These are phyloP conservation scores for Holacanthus passer DNA, from an alignment of 2,113 vertebrate genomes.

Conservation along the genomic window DNA sequence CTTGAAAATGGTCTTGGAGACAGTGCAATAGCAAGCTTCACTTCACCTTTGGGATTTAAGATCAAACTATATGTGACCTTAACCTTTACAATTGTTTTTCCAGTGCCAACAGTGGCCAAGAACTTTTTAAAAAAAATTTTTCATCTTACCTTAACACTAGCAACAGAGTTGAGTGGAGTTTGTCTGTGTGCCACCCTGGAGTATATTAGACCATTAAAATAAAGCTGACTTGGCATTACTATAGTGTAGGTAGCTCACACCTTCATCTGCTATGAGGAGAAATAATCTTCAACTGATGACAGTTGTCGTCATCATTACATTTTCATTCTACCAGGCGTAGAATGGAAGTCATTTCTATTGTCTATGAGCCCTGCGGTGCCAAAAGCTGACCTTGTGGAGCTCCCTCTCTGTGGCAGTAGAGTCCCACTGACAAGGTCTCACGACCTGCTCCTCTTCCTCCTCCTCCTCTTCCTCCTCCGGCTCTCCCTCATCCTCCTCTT, in stretches of 20 bases:
- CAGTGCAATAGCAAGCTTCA: constrained; percentile 66
- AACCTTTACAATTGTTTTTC: constrained; percentile 39
- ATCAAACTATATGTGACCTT: constrained; percentile 41
- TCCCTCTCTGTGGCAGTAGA: constrained; percentile 78
- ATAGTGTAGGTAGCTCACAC: constrained; percentile 41
- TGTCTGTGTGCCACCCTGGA: constrained; percentile 21
- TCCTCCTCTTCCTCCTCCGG: constrained; percentile 27
- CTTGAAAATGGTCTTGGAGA: constrained; percentile 65
- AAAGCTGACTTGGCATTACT: constrained; percentile 60
- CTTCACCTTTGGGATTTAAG: constrained; percentile 37
- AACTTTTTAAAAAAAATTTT: constrained; percentile 6
- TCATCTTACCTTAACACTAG: constrained; percentile 6
- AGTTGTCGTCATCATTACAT: constrained; percentile 39
- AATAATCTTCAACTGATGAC: constrained; percentile 44
- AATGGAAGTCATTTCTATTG: constrained; percentile 44
- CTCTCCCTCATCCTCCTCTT: constrained; percentile 53
- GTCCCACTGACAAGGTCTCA: constrained; percentile 58
- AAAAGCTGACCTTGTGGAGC: constrained; percentile 67
- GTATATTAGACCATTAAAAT: constrained; percentile 45
- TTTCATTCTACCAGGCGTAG: constrained; percentile 19
- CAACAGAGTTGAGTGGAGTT: constrained; percentile 12
- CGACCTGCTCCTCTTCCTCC: constrained; percentile 79
- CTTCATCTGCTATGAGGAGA: constrained; percentile 41
- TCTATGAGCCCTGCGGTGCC: constrained; percentile 69
- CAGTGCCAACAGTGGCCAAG: constrained; percentile 28